Conservation (phyloP, 2,797 vertebrate genomes). For the Oreochromis mossambicus region DNA sequence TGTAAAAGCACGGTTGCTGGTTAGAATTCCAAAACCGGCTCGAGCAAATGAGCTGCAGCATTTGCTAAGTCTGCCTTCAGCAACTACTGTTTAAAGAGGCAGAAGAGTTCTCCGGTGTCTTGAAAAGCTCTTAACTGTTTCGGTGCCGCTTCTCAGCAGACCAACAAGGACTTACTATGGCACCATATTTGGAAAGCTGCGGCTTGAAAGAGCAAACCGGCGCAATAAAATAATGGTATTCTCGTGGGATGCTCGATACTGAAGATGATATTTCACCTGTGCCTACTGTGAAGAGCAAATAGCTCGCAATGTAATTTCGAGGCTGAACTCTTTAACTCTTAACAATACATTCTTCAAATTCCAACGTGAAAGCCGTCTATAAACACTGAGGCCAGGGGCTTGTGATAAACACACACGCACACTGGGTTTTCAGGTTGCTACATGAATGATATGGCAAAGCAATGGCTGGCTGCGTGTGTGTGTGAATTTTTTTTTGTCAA, state of each 20-base stretch:
- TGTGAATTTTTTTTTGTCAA: not conserved
- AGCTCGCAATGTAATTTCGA: not conserved
- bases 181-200: not conserved
- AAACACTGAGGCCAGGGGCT: slow-evolving; percentile 45
- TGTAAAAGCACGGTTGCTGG: slow-evolving; percentile 2
- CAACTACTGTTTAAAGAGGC: not conserved
- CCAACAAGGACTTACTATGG: not conserved
- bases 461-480: not conserved
- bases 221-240: not conserved
- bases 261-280: slow-evolving; percentile 21
- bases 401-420: slow-evolving; percentile 1
- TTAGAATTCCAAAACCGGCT: slow-evolving; percentile 6
- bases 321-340: slow-evolving; percentile 22
- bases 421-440: slow-evolving; percentile 57
- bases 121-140: not conserved
- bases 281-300: slow-evolving; percentile 15
- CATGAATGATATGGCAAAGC: slow-evolving; percentile 48
- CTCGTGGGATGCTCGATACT: not conserved
- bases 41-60: not conserved
- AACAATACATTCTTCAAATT: slow-evolving; percentile 57
- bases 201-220: not conserved
- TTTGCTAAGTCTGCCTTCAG: not conserved
- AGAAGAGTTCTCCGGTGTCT: not conserved
- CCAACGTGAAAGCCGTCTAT: slow-evolving; percentile 57
- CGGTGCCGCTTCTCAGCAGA: not conserved